phyloP scores from a whole-genome alignment of 1,140 invertebrate genomes.

The Planococcus citri region DNA sequence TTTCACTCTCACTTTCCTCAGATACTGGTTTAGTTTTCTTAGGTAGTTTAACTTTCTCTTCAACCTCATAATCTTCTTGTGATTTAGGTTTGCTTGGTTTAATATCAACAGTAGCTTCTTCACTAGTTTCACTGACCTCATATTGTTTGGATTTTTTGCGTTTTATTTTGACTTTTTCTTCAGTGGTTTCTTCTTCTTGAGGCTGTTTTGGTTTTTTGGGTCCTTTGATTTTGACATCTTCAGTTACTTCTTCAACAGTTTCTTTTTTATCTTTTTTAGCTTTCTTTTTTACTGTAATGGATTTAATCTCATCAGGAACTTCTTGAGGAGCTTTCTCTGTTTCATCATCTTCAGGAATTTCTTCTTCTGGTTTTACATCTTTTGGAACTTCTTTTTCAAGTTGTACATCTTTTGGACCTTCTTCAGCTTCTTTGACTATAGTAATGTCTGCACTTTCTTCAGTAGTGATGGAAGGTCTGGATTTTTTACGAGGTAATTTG shows the following conservation, averaged over 20 bases:
- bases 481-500: constrained; percentile 53
- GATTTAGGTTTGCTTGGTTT: neutral
- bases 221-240: neutral
- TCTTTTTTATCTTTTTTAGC: constrained; percentile 23
- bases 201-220: neutral
- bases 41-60: neutral
- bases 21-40: neutral
- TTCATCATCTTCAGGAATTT: too few relatives aligned
- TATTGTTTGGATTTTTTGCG: constrained; percentile 1
- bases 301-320: neutral
- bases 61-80: neutral
- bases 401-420: neutral
- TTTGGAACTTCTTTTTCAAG: neutral
- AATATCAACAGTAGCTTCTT: neutral
- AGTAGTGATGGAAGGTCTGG: constrained; percentile 27
- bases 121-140: neutral
- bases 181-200: neutral
- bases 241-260: neutral
- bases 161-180: neutral
- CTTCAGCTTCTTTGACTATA: constrained; percentile 48
- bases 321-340: neutral
- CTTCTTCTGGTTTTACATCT: too few relatives aligned
- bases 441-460: constrained; percentile 42
- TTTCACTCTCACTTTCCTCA: neutral
- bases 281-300: constrained; percentile 26